A percentile compares a stretch with the other conserved stretches of the same genome.
Conservation (phyloP, 1,140 invertebrate genomes). For the Bombus vancouverensis region DNA sequence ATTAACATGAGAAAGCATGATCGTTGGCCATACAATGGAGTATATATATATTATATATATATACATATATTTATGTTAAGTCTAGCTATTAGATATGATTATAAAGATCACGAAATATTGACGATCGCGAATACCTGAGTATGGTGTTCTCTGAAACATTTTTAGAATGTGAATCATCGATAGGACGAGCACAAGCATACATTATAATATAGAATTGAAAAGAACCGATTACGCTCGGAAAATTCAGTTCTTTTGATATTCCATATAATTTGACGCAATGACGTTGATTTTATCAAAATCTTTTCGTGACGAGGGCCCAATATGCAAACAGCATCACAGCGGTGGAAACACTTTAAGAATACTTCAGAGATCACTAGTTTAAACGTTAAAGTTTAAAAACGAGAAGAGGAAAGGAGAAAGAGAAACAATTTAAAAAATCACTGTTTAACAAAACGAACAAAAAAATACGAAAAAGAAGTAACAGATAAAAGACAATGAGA, state of each 20-base stretch:
- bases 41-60: constrained; percentile 78
- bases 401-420: not conserved
- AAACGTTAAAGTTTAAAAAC: constrained; percentile 45
- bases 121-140: constrained; percentile 70
- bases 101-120: constrained; percentile 55
- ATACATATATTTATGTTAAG: constrained; percentile 81
- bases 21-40: constrained; percentile 82
- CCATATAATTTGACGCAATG: not conserved
- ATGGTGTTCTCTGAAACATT: constrained; percentile 73
- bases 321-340: constrained; percentile 45
- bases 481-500: not conserved
- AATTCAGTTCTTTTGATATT: constrained; percentile 5
- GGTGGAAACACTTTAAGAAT: constrained; percentile 42
- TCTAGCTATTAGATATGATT: constrained; percentile 70
- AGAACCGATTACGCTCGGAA: not conserved
- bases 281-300: not conserved
- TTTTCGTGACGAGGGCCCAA: constrained; percentile 59
- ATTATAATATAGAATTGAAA: not conserved
- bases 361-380: constrained; percentile 70
- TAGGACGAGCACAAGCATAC: not conserved
- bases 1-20: constrained; percentile 75
- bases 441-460: constrained; percentile 27
- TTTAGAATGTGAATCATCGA: constrained; percentile 51
- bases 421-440: constrained; percentile 18
- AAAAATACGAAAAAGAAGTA: constrained; percentile 25